These are phyloP conservation scores for Hapalemur alaotrensis DNA, from an alignment of 2,797 vertebrate species.

Conservation along the genomic window DNA sequence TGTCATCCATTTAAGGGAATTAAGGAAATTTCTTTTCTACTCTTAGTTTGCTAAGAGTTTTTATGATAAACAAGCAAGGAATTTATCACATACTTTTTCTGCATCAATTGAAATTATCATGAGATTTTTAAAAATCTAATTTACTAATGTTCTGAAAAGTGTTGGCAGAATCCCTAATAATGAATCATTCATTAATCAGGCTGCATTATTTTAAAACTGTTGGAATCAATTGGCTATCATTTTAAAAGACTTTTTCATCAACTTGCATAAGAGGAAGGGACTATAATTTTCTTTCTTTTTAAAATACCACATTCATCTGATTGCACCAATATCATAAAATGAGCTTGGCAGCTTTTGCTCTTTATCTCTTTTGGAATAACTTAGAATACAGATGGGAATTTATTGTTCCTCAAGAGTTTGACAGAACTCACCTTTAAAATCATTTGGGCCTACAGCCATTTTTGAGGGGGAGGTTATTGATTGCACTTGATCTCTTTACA, in stretches of 20 bases:
- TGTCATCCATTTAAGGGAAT: constrained; percentile 15
- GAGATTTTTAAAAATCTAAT: constrained; percentile 8
- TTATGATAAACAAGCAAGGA: constrained; percentile 36
- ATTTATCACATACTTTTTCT: constrained; percentile 7
- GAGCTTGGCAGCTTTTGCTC: not conserved
- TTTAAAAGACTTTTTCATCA: constrained; percentile 24
- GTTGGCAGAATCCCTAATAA: constrained; percentile 32
- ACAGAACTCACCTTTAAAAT: not conserved
- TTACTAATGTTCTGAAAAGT: constrained; percentile 7
- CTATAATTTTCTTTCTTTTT: not conserved
- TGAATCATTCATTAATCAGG: not conserved
- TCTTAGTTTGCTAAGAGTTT: constrained; percentile 20
- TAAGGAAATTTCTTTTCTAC: not conserved
- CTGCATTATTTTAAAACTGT: constrained; percentile 34
- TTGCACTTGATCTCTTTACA: not conserved
- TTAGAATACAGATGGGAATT: not conserved
- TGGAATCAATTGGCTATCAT: constrained; percentile 36
- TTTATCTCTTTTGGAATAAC: not conserved
- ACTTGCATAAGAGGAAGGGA: not conserved
- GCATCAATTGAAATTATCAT: not conserved
- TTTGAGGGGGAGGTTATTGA: not conserved
- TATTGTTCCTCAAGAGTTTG: not conserved
- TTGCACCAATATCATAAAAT: not conserved
- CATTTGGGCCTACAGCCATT: not conserved
- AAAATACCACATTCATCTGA: not conserved